phyloP scores from a whole-genome alignment of 1,140 invertebrate species.

The Trypoxylus dichotomus region DNA sequence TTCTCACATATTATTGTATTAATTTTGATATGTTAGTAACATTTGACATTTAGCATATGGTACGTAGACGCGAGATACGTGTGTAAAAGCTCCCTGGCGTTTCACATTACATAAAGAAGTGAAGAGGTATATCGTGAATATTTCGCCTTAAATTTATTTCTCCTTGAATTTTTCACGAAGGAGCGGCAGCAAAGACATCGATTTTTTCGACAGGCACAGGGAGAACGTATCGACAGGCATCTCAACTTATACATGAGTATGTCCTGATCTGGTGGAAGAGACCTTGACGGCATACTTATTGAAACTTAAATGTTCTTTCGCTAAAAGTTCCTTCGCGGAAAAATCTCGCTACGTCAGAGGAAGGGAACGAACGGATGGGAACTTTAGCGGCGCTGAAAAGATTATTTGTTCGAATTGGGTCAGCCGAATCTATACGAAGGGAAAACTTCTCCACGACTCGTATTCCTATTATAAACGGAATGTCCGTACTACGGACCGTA shows the following conservation, averaged over 20 bases:
- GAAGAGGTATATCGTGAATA: neutral
- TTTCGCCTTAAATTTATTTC: constrained; percentile 13
- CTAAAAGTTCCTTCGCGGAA: neutral
- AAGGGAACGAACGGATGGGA: neutral
- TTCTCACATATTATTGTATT: too few relatives aligned
- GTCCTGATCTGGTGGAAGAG: neutral
- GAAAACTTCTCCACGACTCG: neutral
- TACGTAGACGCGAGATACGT: neutral
- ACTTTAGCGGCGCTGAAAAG: constrained; percentile 7
- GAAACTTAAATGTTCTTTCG: constrained; percentile 20
- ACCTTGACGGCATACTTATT: constrained; percentile 25
- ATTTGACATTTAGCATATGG: too few relatives aligned
- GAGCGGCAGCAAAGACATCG: constrained; percentile 3
- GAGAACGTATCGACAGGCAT: neutral
- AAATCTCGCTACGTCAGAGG: neutral
- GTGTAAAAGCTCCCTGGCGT: neutral
- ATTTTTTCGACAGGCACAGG: neutral
- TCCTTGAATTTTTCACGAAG: constrained; percentile 22
- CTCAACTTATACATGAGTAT: constrained; percentile 1
- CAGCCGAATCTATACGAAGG: neutral
- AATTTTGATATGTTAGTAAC: too few relatives aligned
- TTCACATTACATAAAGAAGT: neutral
- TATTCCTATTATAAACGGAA: neutral
- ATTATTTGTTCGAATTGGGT: constrained; percentile 16
- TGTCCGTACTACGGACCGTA: neutral